Percentiles rank a stretch among this genome's conserved stretches.
Evolutionary conservation across 2,888 invertebrate species (phyloP).

Genomic region (Trachelus tabidus): DNA sequence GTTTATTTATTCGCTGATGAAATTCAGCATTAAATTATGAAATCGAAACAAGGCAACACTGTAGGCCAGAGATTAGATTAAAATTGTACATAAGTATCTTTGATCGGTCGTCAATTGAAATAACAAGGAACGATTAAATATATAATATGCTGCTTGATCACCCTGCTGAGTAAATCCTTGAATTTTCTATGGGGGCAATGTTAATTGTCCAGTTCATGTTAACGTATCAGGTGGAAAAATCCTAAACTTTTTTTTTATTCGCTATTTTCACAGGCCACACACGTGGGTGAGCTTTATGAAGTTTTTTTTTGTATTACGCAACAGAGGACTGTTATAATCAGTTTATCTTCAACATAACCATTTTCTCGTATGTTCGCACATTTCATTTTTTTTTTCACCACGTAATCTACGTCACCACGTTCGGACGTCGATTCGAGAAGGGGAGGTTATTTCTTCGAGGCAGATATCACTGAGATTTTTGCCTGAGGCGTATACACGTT

Average conservation of each 20-base stretch:
- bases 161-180: neutral
- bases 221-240: neutral
- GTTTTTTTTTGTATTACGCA: neutral
- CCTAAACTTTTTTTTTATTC: neutral
- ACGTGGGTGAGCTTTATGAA: neutral
- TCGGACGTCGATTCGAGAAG: neutral
- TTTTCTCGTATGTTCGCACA: neutral
- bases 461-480: neutral
- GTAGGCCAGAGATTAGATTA: neutral
- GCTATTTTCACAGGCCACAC: neutral
- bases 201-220: neutral
- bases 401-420: neutral
- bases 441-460: neutral
- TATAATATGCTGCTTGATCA: neutral
- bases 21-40: neutral
- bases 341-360: neutral
- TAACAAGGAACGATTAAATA: neutral
- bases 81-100: neutral
- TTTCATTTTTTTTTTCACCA: neutral
- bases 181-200: neutral
- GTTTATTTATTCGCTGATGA: neutral
- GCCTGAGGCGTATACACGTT: neutral
- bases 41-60: neutral
- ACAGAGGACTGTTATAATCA: neutral
- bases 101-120: neutral